Base-by-base conservation (phyloP, 2,113 vertebrate genomes). In the Barnardius zonarius region DNA sequence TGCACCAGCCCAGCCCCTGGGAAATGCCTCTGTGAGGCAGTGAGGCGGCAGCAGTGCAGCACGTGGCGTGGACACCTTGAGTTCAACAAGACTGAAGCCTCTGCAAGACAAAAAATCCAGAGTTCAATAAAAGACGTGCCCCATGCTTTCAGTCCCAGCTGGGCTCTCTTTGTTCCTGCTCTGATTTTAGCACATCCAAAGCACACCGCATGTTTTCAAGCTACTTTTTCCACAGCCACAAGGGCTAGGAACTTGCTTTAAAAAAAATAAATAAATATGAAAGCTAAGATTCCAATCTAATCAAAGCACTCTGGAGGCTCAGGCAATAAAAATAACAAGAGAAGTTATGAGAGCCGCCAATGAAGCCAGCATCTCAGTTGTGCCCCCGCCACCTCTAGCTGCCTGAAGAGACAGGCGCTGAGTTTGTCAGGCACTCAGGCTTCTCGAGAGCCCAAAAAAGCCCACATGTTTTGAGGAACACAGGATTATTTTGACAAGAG, bases 401-500 rank as follows among this genome's bases (percentile, higher is more conserved):
- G 83, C 67, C 84, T 88, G 44, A 91, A 89, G 69, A 96, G 91
- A 79, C 88, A 79, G 88, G 83, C 6, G 1, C 73, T 72, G 57
- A 90, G 30, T 75, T 74, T 46, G 57, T 83, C 80, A 88, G 73
- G 90, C 90, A 61, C 70, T 85, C 73, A 69, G 77, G 67, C 59
- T 82, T 77, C 73, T 88, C 6, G 1, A 84, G 78, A 92, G 86
- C 81, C 81, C 91, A 87, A 74, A 93, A 94, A 94, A 10, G 4
- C 35, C 82, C 83, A 88, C 28, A 67, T 62, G 44, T 91, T 92
- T 89, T 93, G 74, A 93, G 63, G 74, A 93, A 93, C 92, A 93
- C 52, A 51, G 67, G 54, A 85, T 95, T 94, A 85, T 96, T 96
- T 96, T 92, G 83, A 92, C 59, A 92, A 67, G 83, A 87, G 59